A percentile compares a stretch with the other conserved stretches of the same genome.
phyloP scores from a whole-genome alignment of 2,888 invertebrate species.

The Dysmachus trigonus region DNA sequence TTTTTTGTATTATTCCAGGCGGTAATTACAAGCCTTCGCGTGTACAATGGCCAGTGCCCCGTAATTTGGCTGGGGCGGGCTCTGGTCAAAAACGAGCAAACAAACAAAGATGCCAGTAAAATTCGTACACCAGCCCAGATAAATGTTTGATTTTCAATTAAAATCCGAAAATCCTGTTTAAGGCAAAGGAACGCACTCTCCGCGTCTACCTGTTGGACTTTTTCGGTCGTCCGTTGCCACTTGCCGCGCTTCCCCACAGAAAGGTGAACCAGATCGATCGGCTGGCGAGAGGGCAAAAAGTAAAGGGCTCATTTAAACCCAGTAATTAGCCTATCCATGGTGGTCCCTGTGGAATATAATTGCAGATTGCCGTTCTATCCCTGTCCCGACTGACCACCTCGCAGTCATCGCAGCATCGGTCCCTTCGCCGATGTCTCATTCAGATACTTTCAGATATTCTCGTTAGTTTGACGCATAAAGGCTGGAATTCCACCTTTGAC shows the following conservation, averaged over 20 bases:
- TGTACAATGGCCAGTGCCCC: not conserved
- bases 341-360: constrained; percentile 32
- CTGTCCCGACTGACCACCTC: not conserved
- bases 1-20: not conserved
- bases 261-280: constrained; percentile 21
- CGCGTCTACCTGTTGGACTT: constrained; percentile 3
- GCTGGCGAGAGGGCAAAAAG: constrained; percentile 11
- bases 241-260: not conserved
- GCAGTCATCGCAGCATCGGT: not conserved
- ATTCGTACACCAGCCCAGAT: not conserved
- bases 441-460: not conserved
- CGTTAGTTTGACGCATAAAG: not conserved
- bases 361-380: constrained; percentile 9
- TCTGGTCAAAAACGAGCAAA: not conserved
- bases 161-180: constrained; percentile 20
- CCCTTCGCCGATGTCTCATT: constrained; percentile 31
- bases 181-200: not conserved
- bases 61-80: not conserved
- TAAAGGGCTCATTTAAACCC: not conserved
- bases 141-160: constrained; percentile 26
- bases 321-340: constrained; percentile 28
- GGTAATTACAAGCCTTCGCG: not conserved
- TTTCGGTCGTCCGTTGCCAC: too few species aligned
- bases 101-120: not conserved
- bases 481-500: not conserved